These are phyloP conservation scores for Spea bombifrons DNA, from an alignment of 2,113 vertebrate species.

Conservation along the genomic window DNA sequence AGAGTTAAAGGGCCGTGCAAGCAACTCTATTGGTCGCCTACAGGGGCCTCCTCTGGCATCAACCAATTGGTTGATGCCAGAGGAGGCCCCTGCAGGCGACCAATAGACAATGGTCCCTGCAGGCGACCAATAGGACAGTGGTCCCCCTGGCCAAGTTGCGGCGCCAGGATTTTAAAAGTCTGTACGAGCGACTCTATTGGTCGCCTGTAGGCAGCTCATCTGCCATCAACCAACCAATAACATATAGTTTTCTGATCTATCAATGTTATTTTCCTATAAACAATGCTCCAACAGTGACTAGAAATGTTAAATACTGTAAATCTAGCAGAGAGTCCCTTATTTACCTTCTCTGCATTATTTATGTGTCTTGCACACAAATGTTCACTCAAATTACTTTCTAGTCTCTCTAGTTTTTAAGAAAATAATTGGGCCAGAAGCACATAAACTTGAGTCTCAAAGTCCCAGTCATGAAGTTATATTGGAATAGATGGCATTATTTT, in stretches of 20 bases:
- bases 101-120: too few relatives aligned
- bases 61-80: too few relatives aligned
- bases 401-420: background rate
- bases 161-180: too few relatives aligned
- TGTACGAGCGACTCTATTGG: too few relatives aligned
- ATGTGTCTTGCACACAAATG: background rate
- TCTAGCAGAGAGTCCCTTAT: background rate
- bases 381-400: background rate
- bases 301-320: background rate
- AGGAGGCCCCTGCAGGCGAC: too few relatives aligned
- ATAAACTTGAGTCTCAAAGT: background rate
- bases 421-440: background rate
- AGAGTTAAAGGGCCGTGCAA: too few relatives aligned
- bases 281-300: background rate
- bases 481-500: conserved; percentile 15
- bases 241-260: background rate
- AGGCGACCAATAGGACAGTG: too few relatives aligned
- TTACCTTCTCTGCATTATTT: background rate
- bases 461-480: background rate
- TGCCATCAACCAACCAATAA: background rate
- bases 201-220: too few relatives aligned
- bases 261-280: background rate
- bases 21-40: too few relatives aligned
- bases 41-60: too few relatives aligned
- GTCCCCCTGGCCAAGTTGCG: too few relatives aligned